These are phyloP conservation scores for Erinaceus europaeus DNA, from an alignment of 2,113 vertebrate species.

Conservation along the genomic window DNA sequence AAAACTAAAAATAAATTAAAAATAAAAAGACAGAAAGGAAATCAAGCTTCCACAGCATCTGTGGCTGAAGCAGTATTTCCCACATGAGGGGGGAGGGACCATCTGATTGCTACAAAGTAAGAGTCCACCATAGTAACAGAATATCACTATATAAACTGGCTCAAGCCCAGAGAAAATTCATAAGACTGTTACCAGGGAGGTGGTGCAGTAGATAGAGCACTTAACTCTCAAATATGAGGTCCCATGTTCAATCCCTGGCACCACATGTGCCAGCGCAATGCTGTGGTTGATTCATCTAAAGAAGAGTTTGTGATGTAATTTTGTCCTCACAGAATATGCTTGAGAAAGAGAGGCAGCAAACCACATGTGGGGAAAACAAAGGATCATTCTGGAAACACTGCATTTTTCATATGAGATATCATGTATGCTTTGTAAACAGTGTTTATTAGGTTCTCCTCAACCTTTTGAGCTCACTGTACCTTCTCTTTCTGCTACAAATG, in stretches of 20 bases:
- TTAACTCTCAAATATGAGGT: too few relatives aligned
- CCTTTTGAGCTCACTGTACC: slow-evolving; percentile 26
- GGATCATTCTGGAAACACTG: slow-evolving; percentile 9
- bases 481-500: slow-evolving; percentile 68
- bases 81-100: background rate
- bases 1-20: too few relatives aligned
- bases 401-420: background rate
- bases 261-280: too few relatives aligned
- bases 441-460: slow-evolving; percentile 48
- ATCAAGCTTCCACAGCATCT: background rate
- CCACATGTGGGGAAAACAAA: slow-evolving; percentile 34
- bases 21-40: too few relatives aligned
- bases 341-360: background rate
- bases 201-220: too few relatives aligned
- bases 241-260: too few relatives aligned
- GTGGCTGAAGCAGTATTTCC: slow-evolving; percentile 4
- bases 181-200: background rate
- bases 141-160: background rate
- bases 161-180: background rate
- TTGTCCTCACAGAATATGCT: rapidly evolving
- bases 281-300: too few relatives aligned
- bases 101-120: background rate
- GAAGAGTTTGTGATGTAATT: background rate
- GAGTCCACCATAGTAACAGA: background rate
- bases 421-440: slow-evolving; percentile 45